Evolutionary conservation across 2,888 invertebrate genomes (phyloP).

Genomic region (Phortica okadai): DNA sequence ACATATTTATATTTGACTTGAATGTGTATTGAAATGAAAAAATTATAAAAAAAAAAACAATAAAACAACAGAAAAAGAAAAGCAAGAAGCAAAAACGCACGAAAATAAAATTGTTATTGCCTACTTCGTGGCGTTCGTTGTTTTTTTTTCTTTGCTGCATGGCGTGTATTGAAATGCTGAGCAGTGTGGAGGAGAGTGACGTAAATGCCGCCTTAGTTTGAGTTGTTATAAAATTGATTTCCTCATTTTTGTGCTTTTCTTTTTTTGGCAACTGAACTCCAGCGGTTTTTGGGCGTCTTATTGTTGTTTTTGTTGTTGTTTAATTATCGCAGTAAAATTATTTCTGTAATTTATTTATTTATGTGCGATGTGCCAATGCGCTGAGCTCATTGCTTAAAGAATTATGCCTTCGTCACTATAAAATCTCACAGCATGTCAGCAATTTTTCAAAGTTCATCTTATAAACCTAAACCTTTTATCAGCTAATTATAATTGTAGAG

Average conservation of each 20-base stretch:
- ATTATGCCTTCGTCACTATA: too few species aligned
- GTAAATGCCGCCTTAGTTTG: background rate
- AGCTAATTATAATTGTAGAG: background rate
- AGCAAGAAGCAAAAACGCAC: background rate
- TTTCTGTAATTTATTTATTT: too few species aligned
- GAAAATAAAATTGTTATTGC: conserved; percentile 57
- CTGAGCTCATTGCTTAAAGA: too few species aligned
- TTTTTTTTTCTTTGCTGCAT: background rate
- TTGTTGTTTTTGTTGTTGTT: background rate
- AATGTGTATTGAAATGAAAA: background rate
- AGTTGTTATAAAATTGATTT: background rate
- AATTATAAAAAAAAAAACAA: conserved; percentile 11
- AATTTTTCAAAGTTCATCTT: background rate
- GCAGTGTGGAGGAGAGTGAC: background rate
- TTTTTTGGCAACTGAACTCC: too few species aligned
- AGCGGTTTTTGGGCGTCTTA: too few species aligned
- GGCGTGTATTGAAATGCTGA: background rate
- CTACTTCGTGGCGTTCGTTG: conserved; percentile 55
- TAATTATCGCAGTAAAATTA: background rate
- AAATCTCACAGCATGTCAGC: too few species aligned
- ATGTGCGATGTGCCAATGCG: too few species aligned
- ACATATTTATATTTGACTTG: background rate
- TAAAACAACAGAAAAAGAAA: conserved; percentile 14
- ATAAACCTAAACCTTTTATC: background rate
- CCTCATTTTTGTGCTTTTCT: background rate